A percentile compares a stretch with the other conserved stretches of the same genome.
phyloP scores from a whole-genome alignment of 2,113 vertebrate genomes.

The Sciurus niger region DNA sequence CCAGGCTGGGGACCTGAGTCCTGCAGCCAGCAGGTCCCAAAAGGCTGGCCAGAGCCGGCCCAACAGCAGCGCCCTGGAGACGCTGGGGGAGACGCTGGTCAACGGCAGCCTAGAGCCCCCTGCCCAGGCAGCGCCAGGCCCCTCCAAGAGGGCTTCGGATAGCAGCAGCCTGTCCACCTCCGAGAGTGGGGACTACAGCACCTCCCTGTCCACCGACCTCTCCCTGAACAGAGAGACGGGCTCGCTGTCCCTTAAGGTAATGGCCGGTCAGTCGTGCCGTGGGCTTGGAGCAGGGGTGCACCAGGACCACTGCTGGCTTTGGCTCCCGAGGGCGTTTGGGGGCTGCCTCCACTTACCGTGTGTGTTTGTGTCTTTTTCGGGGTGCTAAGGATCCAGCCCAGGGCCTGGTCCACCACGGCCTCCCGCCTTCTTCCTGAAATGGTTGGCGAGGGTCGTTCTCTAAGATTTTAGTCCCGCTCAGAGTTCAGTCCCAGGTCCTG shows the following conservation, averaged over 20 bases:
- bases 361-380: not conserved
- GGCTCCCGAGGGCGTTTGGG: not conserved
- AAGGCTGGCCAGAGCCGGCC: constrained; percentile 76
- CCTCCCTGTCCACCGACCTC: constrained; percentile 90
- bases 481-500: not conserved
- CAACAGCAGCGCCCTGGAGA: constrained; percentile 87
- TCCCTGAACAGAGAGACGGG: constrained; percentile 90
- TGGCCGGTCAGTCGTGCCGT: fast-evolving
- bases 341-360: not conserved
- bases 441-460: not conserved
- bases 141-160: constrained; percentile 90
- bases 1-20: constrained; percentile 56
- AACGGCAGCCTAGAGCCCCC: constrained; percentile 86
- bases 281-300: fast-evolving
- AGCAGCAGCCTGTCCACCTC: constrained; percentile 91
- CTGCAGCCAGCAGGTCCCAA: constrained; percentile 58
- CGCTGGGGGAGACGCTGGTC: constrained; percentile 82
- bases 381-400: not conserved
- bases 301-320: fast-evolving
- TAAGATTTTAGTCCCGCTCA: not conserved
- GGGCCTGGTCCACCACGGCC: not conserved
- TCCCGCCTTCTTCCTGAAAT: not conserved
- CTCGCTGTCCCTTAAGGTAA: constrained; percentile 93
- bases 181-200: constrained; percentile 91
- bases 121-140: constrained; percentile 56